Conservation (phyloP, 2,113 vertebrate species). For the Balaeniceps rex region DNA sequence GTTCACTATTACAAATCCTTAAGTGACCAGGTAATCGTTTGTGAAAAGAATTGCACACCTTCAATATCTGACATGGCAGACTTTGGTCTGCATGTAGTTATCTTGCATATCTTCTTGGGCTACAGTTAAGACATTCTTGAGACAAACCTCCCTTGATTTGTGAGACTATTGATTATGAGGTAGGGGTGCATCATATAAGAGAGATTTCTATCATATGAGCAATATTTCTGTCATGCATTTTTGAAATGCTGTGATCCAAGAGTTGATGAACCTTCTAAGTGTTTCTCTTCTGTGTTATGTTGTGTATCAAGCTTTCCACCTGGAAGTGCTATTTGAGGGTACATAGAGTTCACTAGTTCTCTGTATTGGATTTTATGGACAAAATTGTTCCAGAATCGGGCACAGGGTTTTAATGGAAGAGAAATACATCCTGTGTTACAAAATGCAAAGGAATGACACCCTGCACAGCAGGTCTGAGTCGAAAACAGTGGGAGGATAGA, state of each 20-base stretch:
- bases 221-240: not conserved
- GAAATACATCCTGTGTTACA: not conserved
- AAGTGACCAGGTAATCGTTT: not conserved
- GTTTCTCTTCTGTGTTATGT: not conserved
- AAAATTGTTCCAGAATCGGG: not conserved
- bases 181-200: not conserved
- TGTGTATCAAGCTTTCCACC: not conserved
- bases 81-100: not conserved
- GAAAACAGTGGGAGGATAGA: not conserved
- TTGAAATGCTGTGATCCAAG: not conserved
- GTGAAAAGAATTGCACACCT: not conserved
- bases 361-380: not conserved
- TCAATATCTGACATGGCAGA: not conserved
- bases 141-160: not conserved
- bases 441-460: not conserved
- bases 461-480: not conserved
- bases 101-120: not conserved
- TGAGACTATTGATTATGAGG: not conserved
- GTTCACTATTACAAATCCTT: not conserved
- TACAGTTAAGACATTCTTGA: not conserved
- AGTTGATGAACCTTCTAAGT: not conserved
- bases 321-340: not conserved
- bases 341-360: not conserved
- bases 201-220: not conserved
- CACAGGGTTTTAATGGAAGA: not conserved